These are phyloP conservation scores for Pelosia muscerda DNA, from an alignment of 2,888 invertebrate species.

Conservation along the genomic window DNA sequence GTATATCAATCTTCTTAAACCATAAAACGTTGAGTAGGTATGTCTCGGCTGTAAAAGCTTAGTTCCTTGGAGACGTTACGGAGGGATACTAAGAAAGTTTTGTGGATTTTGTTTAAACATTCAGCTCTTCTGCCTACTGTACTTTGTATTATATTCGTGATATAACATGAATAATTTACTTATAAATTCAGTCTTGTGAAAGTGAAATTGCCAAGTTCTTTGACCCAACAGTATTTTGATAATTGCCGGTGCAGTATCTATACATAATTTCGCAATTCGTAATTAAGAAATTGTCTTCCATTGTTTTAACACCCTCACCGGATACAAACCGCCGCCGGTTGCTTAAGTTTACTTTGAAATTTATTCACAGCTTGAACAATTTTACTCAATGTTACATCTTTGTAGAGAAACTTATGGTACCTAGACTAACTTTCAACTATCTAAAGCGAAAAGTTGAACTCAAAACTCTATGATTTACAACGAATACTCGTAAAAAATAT, in stretches of 20 bases:
- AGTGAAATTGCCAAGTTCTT: conserved; percentile 2
- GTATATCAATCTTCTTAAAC: conserved; percentile 27
- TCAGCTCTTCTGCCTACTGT: conserved; percentile 24
- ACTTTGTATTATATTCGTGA: conserved; percentile 15
- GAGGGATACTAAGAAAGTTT: conserved; percentile 38
- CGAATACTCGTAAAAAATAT: conserved; percentile 26
- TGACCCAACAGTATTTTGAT: background rate
- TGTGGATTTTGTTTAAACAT: conserved; percentile 38
- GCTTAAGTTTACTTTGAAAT: background rate
- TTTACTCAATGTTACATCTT: background rate
- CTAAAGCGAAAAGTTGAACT: background rate
- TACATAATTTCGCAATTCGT: background rate
- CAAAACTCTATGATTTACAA: conserved; percentile 1
- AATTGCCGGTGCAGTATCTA: conserved; percentile 1
- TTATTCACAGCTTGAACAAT: background rate
- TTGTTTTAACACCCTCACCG: background rate
- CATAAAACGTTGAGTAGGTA: conserved; percentile 31
- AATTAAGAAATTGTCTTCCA: too few relatives aligned
- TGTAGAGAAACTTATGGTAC: too few relatives aligned
- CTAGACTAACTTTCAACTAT: background rate
- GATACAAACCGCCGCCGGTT: background rate
- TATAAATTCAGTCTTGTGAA: conserved; percentile 8
- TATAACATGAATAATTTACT: conserved; percentile 18
- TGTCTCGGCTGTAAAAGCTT: conserved; percentile 43
- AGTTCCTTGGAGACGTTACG: conserved; percentile 35